Conservation (phyloP, 2,113 vertebrate species). For the Psittacus erithacus region DNA sequence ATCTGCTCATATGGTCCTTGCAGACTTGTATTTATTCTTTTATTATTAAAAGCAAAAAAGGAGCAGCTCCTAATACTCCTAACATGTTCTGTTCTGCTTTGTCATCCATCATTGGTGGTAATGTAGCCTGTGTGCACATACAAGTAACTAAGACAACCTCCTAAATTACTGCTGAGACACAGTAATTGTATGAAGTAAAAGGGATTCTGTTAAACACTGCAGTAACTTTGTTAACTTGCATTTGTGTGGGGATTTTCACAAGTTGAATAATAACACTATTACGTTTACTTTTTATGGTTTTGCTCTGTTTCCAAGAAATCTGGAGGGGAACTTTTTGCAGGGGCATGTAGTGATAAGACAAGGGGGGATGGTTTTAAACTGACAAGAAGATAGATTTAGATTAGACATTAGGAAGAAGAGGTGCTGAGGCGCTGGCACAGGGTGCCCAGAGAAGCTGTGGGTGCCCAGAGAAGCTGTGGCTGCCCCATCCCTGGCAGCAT, state of each 20-base stretch:
- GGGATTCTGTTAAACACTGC: not conserved
- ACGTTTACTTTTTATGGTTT: not conserved
- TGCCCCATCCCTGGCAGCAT: not conserved
- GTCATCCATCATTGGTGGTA: not conserved
- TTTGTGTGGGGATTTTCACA: not conserved
- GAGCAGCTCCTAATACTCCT: fast-evolving
- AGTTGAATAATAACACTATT: not conserved
- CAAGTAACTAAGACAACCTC: not conserved
- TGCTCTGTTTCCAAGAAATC: not conserved
- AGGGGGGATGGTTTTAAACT: not conserved
- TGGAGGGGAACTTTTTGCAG: not conserved
- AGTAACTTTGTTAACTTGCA: fast-evolving
- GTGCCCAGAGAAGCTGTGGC: not conserved
- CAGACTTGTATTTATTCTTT: not conserved
- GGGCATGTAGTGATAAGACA: not conserved
- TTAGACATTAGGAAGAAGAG: not conserved
- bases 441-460: not conserved
- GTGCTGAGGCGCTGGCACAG: not conserved
- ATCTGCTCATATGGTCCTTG: not conserved
- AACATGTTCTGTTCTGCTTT: not conserved
- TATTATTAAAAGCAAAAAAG: not conserved
- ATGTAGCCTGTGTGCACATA: not conserved
- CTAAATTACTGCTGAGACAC: not conserved
- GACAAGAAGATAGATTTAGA: not conserved
- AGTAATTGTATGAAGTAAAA: not conserved